Base-by-base conservation (phyloP, 2,888 invertebrate species). In the Marasmarcha lunaedactyla region DNA sequence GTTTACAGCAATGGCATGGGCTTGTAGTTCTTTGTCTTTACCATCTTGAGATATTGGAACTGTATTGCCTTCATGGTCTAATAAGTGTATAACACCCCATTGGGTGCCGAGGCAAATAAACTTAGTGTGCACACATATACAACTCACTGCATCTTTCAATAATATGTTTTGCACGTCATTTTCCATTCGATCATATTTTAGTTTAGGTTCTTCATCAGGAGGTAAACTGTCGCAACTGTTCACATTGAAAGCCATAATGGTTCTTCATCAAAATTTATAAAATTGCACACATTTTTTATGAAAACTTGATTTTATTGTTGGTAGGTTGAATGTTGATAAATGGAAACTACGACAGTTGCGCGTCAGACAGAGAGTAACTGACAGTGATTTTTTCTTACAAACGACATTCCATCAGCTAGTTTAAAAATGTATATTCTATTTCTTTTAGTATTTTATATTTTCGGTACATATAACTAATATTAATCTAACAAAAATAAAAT, bases 61-160 rank as follows among this genome's bases (percentile, higher is more conserved):
- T 0, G 81, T 85, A 68, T 97, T 95, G 0, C 97, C 98, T 61
- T 94, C 91, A 70, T 97, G 97, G 67, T 98, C 97, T 41, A 98
- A 70, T 42, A 98, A 81, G 63, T 96, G 92, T 41, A 98, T 90
- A 46, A 89, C 87, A 1, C 98, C 98, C 90, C 93, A 94, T 63
- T 94, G 92, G 10, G 96, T 95, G 15, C 97, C 98, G 46, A 98
- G 79, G 55, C 95, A 95, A 38, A 97, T 87, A 72, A 97, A 97
- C 91, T 97, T 97, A 6, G 95, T 89, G 74, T 97, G 96, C 34
- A 97, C 94, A 46, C 95, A 93, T 57, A 97, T 91, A 65, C 96
- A 97, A 63, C 94, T 96, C 41, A 88, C 85, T 38, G 95, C 94
- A 51, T 92, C 91, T 59, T 91, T 92, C 58, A 90, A 86, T 25